Percentiles rank a stretch among this genome's conserved stretches.
These are phyloP conservation scores for Castor canadensis DNA, from an alignment of 2,113 vertebrate species.

Conservation along the genomic window DNA sequence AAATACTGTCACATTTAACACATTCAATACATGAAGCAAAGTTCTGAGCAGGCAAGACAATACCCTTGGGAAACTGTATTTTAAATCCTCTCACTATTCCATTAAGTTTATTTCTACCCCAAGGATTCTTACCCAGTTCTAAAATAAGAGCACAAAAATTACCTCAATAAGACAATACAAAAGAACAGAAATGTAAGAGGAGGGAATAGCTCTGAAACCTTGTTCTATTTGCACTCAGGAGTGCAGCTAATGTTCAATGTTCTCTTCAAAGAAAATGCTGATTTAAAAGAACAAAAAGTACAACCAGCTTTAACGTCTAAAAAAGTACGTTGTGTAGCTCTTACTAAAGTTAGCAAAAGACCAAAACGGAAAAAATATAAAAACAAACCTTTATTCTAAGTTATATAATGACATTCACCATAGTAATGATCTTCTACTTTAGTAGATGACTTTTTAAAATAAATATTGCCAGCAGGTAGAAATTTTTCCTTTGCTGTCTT, in stretches of 20 bases:
- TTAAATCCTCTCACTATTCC: neutral
- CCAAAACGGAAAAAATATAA: slow-evolving; percentile 13
- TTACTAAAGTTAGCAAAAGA: slow-evolving; percentile 56
- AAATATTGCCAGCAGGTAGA: slow-evolving; percentile 57
- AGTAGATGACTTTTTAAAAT: slow-evolving; percentile 23
- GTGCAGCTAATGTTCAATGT: slow-evolving; percentile 42
- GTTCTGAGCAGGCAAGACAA: slow-evolving; percentile 45
- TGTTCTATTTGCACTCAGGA: slow-evolving; percentile 21
- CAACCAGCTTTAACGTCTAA: slow-evolving; percentile 6
- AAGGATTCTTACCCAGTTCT: slow-evolving; percentile 36
- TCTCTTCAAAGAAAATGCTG: slow-evolving; percentile 58
- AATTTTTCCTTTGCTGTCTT: slow-evolving; percentile 30
- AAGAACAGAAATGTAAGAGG: slow-evolving; percentile 27
- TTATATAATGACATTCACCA: slow-evolving; percentile 60
- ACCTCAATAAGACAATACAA: slow-evolving; percentile 25
- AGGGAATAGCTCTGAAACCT: slow-evolving; percentile 23
- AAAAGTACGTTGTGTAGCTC: neutral
- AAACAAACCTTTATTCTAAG: slow-evolving; percentile 42
- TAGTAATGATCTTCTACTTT: slow-evolving; percentile 9
- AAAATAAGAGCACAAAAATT: slow-evolving; percentile 53
- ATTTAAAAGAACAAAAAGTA: slow-evolving; percentile 59
- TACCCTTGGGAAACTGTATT: neutral
- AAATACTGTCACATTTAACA: slow-evolving; percentile 47
- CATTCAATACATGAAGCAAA: neutral
- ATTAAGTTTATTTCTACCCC: slow-evolving; percentile 37